phyloP scores from a whole-genome alignment of 2,797 vertebrate species.

The Sebastes melanostomus region DNA sequence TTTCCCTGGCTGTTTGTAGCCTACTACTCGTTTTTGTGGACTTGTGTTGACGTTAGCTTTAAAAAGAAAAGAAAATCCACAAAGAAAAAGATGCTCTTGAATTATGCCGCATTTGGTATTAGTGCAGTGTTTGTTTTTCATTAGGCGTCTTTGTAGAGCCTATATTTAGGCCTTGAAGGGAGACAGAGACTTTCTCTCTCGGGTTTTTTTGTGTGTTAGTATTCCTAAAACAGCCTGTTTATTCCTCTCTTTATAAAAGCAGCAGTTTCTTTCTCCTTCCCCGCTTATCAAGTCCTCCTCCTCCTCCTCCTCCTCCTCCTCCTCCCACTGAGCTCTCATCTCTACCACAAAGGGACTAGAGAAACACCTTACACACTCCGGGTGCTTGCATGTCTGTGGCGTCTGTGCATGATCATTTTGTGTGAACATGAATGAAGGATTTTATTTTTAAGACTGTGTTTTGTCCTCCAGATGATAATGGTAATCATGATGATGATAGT shows the following conservation, averaged over 20 bases:
- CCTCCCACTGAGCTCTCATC: conserved; percentile 54
- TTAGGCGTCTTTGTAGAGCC: conserved; percentile 45
- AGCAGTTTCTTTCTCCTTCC: conserved; percentile 38
- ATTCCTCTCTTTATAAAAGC: conserved; percentile 53
- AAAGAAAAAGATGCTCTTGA: conserved; percentile 56
- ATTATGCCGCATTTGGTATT: conserved; percentile 36
- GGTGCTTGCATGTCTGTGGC: not conserved
- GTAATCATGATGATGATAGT: conserved; percentile 40
- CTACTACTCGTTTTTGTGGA: conserved; percentile 27
- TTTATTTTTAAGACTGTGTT: conserved; percentile 48
- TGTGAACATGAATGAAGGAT: conserved; percentile 35
- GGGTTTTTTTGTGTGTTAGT: conserved; percentile 41
- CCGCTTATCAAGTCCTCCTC: conserved; percentile 57
- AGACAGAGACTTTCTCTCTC: conserved; percentile 40
- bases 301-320: conserved; percentile 43
- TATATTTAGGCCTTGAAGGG: conserved; percentile 56
- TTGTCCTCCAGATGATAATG: conserved; percentile 56
- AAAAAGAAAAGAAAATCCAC: conserved; percentile 39
- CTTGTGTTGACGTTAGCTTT: conserved; percentile 47
- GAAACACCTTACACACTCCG: conserved; percentile 38
- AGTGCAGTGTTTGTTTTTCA: conserved; percentile 64
- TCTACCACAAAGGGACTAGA: conserved; percentile 52
- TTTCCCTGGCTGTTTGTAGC: conserved; percentile 28
- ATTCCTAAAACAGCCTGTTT: conserved; percentile 51
- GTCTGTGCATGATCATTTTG: conserved; percentile 37